Evolutionary conservation across 2,888 invertebrate genomes (phyloP).

Genomic region (Parelbella ahira): DNA sequence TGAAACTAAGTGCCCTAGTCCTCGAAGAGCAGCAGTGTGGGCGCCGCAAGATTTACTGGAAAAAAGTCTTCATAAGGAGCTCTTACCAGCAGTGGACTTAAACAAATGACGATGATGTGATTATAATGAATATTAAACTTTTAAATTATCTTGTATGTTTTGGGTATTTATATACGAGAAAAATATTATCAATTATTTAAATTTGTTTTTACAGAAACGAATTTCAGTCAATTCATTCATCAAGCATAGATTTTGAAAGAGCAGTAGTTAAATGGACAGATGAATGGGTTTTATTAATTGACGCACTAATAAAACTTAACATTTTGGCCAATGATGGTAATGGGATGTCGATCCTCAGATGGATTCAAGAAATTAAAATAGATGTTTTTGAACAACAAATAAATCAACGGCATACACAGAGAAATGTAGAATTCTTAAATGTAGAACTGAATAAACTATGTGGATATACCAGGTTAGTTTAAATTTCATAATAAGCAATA

Average conservation of each 20-base stretch:
- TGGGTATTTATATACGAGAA: no score
- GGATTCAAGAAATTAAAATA: constrained; percentile 3
- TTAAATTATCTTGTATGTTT: no score
- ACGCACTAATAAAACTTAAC: constrained; percentile 2
- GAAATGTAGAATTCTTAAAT: background rate
- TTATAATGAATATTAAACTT: no score
- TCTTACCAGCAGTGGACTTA: no score
- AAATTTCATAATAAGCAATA: no score
- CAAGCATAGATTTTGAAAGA: background rate
- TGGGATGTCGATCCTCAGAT: background rate
- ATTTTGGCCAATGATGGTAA: background rate
- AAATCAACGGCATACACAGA: no score
- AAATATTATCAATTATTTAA: background rate
- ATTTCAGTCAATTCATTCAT: background rate
- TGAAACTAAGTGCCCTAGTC: no score
- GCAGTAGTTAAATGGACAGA: background rate
- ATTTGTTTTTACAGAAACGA: background rate
- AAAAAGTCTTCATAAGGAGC: no score
- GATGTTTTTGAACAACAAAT: background rate
- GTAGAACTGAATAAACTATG: background rate
- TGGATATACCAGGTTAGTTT: background rate
- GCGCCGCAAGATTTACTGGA: no score
- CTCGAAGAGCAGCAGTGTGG: no score
- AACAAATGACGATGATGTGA: no score
- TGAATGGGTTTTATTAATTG: constrained; percentile 5